These are phyloP conservation scores for Zapornia atra DNA, from an alignment of 2,113 vertebrate genomes.

Conservation along the genomic window DNA sequence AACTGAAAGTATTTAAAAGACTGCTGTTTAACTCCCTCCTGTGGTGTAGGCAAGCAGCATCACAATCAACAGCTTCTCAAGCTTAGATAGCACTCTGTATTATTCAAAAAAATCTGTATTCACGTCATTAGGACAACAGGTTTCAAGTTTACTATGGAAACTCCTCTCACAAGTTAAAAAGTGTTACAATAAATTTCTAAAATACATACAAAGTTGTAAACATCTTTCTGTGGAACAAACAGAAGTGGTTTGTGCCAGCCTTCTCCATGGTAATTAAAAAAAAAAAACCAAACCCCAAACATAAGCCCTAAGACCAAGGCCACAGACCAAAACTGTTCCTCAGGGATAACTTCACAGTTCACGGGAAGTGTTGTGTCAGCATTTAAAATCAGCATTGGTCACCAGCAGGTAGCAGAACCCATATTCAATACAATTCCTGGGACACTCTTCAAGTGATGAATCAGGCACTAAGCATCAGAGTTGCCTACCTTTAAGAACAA, in stretches of 20 bases:
- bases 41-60: constrained; percentile 44
- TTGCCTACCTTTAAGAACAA: background rate
- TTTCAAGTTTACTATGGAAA: background rate
- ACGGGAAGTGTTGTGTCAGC: background rate
- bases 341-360: background rate
- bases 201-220: constrained; percentile 54
- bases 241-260: background rate
- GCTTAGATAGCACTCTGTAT: background rate
- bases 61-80: background rate
- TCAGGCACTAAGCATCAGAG: background rate
- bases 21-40: constrained; percentile 65
- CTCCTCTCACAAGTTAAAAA: background rate
- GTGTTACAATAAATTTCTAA: background rate
- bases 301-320: too few species aligned
- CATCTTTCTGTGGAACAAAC: constrained; percentile 4
- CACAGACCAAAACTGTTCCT: background rate
- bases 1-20: background rate
- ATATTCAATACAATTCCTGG: background rate
- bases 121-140: background rate
- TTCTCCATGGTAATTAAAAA: background rate
- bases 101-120: background rate
- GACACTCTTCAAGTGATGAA: background rate
- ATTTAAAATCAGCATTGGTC: background rate
- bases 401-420: background rate
- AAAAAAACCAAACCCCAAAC: too few species aligned